Evolutionary conservation across 2,113 vertebrate species (phyloP).

Genomic region (Sus scrofa): T2T-Sscrofa CM000824.6:29596501-29597000

Average conservation of each 20-base stretch:
- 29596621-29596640: background rate
- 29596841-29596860: background rate
- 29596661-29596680: background rate
- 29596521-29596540: background rate
- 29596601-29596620: background rate
- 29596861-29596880: background rate
- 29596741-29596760: background rate
- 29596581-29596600: background rate
- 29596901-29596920: background rate
- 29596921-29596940: background rate
- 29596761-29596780: background rate
- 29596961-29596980: background rate
- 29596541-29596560: background rate
- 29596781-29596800: background rate
- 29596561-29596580: background rate
- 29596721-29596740: background rate
- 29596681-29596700: background rate
- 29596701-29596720: background rate
- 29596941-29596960: background rate
- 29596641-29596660: background rate
- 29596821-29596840: background rate
- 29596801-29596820: background rate
- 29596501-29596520: too few species aligned
- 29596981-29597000: background rate
- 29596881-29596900: background rate